phyloP scores from a whole-genome alignment of 2,797 vertebrate species.

The Emydoidea blandingii region DNA sequence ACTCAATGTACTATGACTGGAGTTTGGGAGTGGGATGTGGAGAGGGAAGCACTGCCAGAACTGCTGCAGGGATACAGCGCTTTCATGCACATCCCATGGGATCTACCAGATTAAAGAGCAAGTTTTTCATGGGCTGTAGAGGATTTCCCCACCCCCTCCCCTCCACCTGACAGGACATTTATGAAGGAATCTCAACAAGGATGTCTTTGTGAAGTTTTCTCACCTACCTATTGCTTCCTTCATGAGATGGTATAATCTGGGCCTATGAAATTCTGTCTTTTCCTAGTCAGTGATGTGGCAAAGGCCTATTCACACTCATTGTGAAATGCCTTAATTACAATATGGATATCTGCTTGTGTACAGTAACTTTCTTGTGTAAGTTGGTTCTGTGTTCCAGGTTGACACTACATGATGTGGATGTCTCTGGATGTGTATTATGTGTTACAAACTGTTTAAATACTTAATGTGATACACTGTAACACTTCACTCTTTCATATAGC shows the following conservation, averaged over 20 bases:
- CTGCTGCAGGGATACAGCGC: neutral
- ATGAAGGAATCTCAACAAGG: neutral
- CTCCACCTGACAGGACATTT: neutral
- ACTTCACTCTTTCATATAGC: neutral
- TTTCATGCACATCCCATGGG: neutral
- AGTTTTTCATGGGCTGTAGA: neutral
- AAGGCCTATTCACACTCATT: neutral
- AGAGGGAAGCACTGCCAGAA: neutral
- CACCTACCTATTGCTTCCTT: neutral
- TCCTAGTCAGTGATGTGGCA: neutral
- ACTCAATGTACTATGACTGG: neutral
- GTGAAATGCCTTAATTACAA: neutral
- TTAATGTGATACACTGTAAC: neutral
- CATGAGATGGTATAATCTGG: neutral
- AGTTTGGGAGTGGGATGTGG: neutral
- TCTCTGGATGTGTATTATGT: neutral
- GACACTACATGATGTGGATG: neutral
- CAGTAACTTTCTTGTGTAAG: neutral
- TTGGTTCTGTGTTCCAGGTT: neutral
- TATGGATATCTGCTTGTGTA: neutral
- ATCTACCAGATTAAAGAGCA: neutral
- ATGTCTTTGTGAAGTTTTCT: neutral
- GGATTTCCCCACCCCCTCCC: neutral
- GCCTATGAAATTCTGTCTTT: neutral
- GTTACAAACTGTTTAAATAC: neutral